Conservation (phyloP, 2,888 invertebrate species). For the Eupithecia exiguata region DNA sequence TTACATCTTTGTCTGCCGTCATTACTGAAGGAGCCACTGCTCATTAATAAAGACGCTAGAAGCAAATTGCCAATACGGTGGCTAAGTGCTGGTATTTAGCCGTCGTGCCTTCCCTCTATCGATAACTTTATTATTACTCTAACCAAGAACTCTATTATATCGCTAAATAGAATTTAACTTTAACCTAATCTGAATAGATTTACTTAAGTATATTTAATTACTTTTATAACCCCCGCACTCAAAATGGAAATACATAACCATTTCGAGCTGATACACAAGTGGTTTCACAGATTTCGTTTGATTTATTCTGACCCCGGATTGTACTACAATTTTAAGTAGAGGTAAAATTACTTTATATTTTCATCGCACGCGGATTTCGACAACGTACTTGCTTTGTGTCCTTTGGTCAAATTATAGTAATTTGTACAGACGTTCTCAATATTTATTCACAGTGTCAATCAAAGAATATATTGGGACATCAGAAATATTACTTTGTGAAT, state of each 20-base stretch:
- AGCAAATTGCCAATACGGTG: constrained; percentile 70
- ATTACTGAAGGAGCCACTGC: constrained; percentile 54
- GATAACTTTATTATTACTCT: constrained; percentile 48
- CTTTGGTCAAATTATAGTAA: too few species aligned
- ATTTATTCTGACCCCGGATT: too few species aligned
- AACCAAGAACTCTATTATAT: constrained; percentile 21
- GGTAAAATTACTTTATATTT: too few species aligned
- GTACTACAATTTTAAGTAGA: too few species aligned
- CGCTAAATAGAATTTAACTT: background rate
- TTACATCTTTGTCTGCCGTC: constrained; percentile 23
- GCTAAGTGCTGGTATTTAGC: constrained; percentile 70
- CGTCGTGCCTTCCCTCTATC: constrained; percentile 51
- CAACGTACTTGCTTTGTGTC: too few species aligned
- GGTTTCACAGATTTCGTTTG: background rate
- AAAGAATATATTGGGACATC: too few species aligned
- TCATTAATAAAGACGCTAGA: constrained; percentile 65
- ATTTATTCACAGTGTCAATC: too few species aligned
- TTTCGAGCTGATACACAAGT: background rate
- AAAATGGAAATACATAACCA: background rate
- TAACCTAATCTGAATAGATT: background rate
- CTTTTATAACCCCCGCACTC: background rate
- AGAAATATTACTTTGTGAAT: too few species aligned
- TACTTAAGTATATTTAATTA: background rate
- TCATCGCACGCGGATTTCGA: too few species aligned
- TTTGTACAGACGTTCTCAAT: too few species aligned